These are phyloP conservation scores for Pseudoatta argentina DNA, from an alignment of 1,140 invertebrate species.

Conservation along the genomic window DNA sequence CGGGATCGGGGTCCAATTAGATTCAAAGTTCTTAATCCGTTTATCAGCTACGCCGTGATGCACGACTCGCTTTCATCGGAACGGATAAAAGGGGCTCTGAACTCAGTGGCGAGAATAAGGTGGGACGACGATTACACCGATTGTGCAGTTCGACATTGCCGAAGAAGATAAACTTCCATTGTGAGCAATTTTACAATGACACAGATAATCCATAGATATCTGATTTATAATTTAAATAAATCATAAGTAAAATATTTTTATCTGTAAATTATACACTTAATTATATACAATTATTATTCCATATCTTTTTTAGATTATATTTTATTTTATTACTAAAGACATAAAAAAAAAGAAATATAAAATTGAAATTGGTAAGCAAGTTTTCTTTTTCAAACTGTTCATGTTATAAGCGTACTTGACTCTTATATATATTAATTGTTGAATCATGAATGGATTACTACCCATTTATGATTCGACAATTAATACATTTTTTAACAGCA, in stretches of 20 bases:
- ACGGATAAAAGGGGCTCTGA: slow-evolving; percentile 66
- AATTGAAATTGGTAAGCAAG: not conserved
- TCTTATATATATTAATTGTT: not conserved
- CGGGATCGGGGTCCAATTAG: slow-evolving; percentile 72
- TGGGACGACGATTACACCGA: slow-evolving; percentile 43
- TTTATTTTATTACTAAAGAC: not conserved
- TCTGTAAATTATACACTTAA: not conserved
- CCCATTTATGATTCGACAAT: not conserved
- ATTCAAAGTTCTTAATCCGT: slow-evolving; percentile 77
- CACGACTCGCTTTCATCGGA: slow-evolving; percentile 61
- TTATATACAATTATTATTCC: not conserved
- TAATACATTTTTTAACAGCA: not conserved
- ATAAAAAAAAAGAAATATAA: not conserved
- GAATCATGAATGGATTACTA: not conserved
- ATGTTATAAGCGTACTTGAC: not conserved
- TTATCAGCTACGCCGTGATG: slow-evolving; percentile 71
- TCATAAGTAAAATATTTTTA: not conserved
- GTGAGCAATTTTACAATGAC: not conserved
- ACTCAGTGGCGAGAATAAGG: slow-evolving; percentile 32
- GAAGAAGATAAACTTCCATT: slow-evolving; percentile 19
- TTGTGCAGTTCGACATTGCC: not conserved
- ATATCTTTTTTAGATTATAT: not conserved
- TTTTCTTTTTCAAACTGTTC: not conserved
- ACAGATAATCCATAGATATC: not conserved
- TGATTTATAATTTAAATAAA: not conserved